Evolutionary conservation across 1,140 invertebrate species (phyloP).

Genomic region (Brachystomella parvula): DNA sequence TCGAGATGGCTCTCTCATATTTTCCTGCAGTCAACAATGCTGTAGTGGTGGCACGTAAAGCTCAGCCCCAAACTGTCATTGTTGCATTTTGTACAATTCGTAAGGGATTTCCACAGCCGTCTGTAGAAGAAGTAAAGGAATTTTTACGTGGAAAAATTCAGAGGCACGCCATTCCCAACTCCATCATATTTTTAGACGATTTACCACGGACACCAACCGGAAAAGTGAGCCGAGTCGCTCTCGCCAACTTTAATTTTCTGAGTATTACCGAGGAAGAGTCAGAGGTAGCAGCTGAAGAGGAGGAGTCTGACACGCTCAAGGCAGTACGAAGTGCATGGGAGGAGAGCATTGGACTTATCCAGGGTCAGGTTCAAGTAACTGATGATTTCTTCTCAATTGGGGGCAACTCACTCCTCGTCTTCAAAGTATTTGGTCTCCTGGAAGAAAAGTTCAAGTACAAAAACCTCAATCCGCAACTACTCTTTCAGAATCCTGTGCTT

Average conservation of each 20-base stretch:
- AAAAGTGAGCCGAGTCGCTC: background rate
- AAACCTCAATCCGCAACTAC: background rate
- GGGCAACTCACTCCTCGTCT: background rate
- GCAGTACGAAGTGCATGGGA: background rate
- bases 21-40: background rate
- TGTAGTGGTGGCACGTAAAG: background rate
- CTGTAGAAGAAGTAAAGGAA: background rate
- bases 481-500: background rate
- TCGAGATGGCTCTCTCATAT: background rate
- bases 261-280: too few relatives aligned
- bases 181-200: background rate
- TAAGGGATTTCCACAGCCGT: background rate
- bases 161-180: background rate
- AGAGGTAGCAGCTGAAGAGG: too few relatives aligned
- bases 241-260: too few relatives aligned
- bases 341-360: background rate
- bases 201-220: background rate
- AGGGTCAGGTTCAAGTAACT: background rate
- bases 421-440: background rate
- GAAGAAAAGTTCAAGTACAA: background rate
- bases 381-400: slow-evolving; percentile 6
- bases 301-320: background rate
- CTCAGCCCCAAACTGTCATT: background rate
- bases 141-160: background rate
- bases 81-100: background rate